Evolutionary conservation across 2,888 invertebrate species (phyloP), one percentile per base, ranked within the genome.

Genomic region (Idaea dimidiata): DNA sequence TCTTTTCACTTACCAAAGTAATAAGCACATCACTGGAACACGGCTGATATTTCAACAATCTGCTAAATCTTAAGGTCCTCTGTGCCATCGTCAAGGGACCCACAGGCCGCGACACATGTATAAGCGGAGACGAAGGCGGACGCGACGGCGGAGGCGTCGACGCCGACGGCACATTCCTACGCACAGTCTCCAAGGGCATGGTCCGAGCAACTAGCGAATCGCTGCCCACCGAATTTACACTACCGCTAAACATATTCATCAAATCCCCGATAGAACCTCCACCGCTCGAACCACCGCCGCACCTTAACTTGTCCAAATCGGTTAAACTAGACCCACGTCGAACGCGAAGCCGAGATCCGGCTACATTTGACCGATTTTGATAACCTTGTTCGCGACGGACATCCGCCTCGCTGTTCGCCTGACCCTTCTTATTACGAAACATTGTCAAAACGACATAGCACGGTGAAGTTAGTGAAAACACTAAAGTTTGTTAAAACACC

Each of bases 201-300:
- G 95, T 94, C 73, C 94, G 93, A 8, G 96, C 96, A 56, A 96
- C 94, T 71, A 96, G 83, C 59, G 94, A 94, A 74, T 96, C 96
- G 83, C 96, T 95, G 17, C 95, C 93, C 1, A 96, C 93, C 72
- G 95, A 96, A 92, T 94, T 95, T 66, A 93, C 94, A 78, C 94
- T 95, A 54, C 95, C 95, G 66, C 96, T 96, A 77, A 95, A 96
- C 79, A 94, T 94, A 83, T 96, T 96, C 96, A 96, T 96, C 74
- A 96, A 87, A 82, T 97, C 96, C 2, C 96, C 96, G 58, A 96
- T 96, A 73, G 96, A 96, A 17, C 95, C 95, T 17, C 93, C 90
- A 4, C 90, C 88, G 66, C 89, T 91, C 0, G 91, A 89, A 1
- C 90, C 86, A 14, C 82, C 87, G 32, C 87, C 81, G 61, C 85